Evolutionary conservation across 92 coral and sea anemone species (phyloP).

Genomic region (Zoanthus sociatus): DNA sequence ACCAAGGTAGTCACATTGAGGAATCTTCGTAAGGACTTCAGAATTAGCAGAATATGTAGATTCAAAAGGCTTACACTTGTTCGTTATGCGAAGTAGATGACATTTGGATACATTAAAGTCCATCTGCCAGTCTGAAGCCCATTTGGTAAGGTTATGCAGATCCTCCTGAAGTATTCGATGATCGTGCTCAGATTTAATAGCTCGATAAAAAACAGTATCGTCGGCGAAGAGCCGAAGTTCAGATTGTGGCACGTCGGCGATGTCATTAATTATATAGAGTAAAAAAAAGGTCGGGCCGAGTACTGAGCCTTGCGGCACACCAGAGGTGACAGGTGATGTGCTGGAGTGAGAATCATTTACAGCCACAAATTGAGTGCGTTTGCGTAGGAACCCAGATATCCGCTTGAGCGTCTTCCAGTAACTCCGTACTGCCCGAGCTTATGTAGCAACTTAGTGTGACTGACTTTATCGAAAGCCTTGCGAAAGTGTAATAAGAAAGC

Average conservation of each 20-base stretch:
- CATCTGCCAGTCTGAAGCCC: conserved; percentile 34
- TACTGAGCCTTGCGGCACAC: conserved; percentile 50
- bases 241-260: conserved; percentile 13
- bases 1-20: conserved; percentile 28
- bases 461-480: background rate
- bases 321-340: conserved; percentile 32
- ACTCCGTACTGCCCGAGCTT: conserved; percentile 42
- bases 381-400: conserved; percentile 29
- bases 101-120: conserved; percentile 26
- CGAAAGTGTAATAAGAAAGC: conserved; percentile 32
- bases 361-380: conserved; percentile 47
- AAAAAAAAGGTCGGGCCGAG: background rate
- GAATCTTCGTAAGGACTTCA: conserved; percentile 7
- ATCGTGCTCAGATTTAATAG: conserved; percentile 3
- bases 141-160: conserved; percentile 28
- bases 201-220: conserved; percentile 17
- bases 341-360: conserved; percentile 44
- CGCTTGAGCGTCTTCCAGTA: conserved; percentile 15
- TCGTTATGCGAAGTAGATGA: conserved; percentile 21
- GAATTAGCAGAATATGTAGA: conserved; percentile 25
- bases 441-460: conserved; percentile 36
- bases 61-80: conserved; percentile 21
- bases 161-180: conserved; percentile 17
- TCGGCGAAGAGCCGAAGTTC: conserved; percentile 38
- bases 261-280: conserved; percentile 35